Evolutionary conservation across 2,888 invertebrate genomes (phyloP), one percentile per base, ranked within the genome.

Genomic region (Iselma pallidipennis): DNA sequence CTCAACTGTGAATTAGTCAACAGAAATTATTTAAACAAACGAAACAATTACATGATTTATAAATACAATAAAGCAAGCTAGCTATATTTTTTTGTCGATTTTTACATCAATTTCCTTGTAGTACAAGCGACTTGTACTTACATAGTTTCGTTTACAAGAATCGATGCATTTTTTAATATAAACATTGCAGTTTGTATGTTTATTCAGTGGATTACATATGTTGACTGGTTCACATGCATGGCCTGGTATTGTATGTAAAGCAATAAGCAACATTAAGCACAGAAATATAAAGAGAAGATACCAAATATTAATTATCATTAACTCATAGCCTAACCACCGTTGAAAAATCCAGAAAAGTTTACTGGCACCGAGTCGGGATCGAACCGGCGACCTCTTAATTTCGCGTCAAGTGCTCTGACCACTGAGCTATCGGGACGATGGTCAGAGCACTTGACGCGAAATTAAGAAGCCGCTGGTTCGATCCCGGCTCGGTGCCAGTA

Each of bases 71-170:
- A 0, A 3, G 21, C 21, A 19, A 45, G 14, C 23, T 4, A 16
- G 4, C 1, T 14, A 2, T 4, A 37, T 16, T 37, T 5, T 23
- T 12, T 14, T 10, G 14, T n/a, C n/a, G n/a, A n/a, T n/a, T n/a
- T n/a, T n/a, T n/a, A n/a, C n/a, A n/a, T n/a, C n/a, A n/a, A n/a
- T n/a, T n/a, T n/a, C n/a, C n/a, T n/a, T n/a, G 9, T 29, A 14
- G 10, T 49, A 25, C 37, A 23, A 21, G 14, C 4, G 9, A 23
- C 23, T 37, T 29, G 2, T 60, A 88, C 89, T 88, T 81, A 89
- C 89, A 74, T 84, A 85, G 76, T 89, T 88, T 82, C 89, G 87
- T 69, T 81, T 76, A 75, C 90, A 91, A 58, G 88, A 89, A 68
- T 84, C 81, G 69, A 82, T 81, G 80, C 88, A 88, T 63, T 82